Evolutionary conservation across 2,113 vertebrate genomes (phyloP).

Genomic region (Hemibagrus wyckioides): DNA sequence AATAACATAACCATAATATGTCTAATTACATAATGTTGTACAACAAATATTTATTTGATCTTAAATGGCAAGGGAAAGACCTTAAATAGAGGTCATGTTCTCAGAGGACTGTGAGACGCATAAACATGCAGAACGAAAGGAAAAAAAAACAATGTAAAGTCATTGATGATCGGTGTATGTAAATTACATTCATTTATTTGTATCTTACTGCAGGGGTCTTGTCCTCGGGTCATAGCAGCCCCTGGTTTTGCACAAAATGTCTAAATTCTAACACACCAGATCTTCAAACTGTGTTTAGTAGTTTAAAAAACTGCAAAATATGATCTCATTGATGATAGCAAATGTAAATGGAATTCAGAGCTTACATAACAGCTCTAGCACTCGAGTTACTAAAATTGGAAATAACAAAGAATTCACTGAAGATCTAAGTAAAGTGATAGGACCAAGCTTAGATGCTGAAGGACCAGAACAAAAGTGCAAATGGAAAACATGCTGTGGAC

Average conservation of each 20-base stretch:
- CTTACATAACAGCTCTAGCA: background rate
- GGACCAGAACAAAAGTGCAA: background rate
- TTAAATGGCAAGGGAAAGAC: background rate
- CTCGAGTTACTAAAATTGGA: background rate
- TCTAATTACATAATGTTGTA: background rate
- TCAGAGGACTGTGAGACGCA: background rate
- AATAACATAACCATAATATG: background rate
- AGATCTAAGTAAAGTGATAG: background rate
- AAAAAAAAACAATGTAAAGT: slow-evolving; percentile 7
- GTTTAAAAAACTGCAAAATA: background rate
- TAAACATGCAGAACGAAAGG: slow-evolving; percentile 9
- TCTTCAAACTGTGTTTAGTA: background rate
- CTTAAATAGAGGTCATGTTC: background rate
- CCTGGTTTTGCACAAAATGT: background rate
- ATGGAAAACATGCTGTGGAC: background rate
- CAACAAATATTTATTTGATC: slow-evolving; percentile 22
- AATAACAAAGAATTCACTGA: background rate
- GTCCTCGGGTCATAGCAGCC: background rate
- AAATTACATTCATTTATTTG: slow-evolving; percentile 20
- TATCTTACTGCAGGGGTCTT: background rate
- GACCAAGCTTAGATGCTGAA: background rate
- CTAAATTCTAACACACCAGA: background rate
- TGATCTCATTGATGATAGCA: background rate
- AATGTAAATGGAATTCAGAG: background rate
- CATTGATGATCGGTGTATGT: slow-evolving; percentile 18